Conservation (phyloP, 35 echinoderm and acorn worm genomes). For the Acanthaster planci region DNA sequence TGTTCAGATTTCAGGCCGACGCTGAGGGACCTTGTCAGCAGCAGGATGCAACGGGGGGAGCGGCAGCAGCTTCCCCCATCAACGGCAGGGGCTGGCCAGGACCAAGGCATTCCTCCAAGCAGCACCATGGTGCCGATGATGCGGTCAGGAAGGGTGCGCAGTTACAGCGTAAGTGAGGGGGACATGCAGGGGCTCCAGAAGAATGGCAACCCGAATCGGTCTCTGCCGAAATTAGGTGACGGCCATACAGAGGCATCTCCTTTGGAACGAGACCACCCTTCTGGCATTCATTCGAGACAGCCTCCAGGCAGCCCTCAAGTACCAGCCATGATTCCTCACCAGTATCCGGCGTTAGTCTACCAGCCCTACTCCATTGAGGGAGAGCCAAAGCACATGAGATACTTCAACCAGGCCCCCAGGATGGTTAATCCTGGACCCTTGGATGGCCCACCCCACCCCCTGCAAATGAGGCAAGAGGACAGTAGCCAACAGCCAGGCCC, state of each 20-base stretch:
- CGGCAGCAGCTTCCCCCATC: background rate
- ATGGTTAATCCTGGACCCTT: slow-evolving; percentile 9
- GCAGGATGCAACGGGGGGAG: slow-evolving; percentile 23
- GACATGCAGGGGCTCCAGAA: slow-evolving; percentile 46
- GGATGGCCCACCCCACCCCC: slow-evolving; percentile 3
- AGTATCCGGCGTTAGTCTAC: slow-evolving; percentile 77
- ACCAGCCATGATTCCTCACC: background rate
- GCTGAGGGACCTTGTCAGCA: slow-evolving; percentile 39
- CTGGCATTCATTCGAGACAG: background rate
- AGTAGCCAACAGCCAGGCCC: slow-evolving; percentile 23
- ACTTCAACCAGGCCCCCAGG: slow-evolving; percentile 43
- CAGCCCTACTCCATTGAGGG: slow-evolving; percentile 52
- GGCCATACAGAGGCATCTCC: slow-evolving; percentile 21
- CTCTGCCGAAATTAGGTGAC: background rate
- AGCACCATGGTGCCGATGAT: background rate
- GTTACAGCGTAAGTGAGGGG: slow-evolving; percentile 90
- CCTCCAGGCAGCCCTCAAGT: slow-evolving; percentile 23
- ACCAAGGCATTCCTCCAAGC: background rate
- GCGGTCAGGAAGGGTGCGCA: slow-evolving; percentile 57
- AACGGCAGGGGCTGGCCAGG: background rate
- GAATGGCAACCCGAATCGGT: slow-evolving; percentile 24
- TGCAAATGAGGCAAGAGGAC: slow-evolving; percentile 8
- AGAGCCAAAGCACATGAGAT: slow-evolving; percentile 42
- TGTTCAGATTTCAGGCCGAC: background rate
- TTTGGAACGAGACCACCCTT: slow-evolving; percentile 38